These are phyloP conservation scores for Agrochola macilenta DNA, from an alignment of 2,888 invertebrate genomes.

Conservation along the genomic window DNA sequence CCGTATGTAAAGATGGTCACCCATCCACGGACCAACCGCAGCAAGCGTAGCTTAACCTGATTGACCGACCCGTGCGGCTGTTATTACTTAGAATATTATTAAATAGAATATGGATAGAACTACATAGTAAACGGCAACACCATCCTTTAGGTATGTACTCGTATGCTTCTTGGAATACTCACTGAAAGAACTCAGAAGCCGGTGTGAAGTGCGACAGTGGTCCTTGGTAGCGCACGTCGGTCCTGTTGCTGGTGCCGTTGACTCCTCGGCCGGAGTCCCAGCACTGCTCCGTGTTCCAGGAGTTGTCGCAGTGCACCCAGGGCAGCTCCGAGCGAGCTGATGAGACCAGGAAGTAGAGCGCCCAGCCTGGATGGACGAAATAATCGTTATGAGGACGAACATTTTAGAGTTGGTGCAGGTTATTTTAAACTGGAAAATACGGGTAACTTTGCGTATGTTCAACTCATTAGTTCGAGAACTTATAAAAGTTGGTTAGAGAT, in stretches of 20 bases:
- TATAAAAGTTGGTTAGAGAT: neutral
- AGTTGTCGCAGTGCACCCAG: conserved; percentile 95
- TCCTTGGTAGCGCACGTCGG: conserved; percentile 87
- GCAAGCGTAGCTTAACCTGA: too few relatives aligned
- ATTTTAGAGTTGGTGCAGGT: neutral
- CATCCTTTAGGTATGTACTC: neutral
- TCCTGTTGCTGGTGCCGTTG: conserved; percentile 79
- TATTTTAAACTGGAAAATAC: neutral
- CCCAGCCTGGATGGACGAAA: conserved; percentile 90
- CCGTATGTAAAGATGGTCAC: too few relatives aligned
- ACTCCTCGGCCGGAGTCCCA: conserved; percentile 87
- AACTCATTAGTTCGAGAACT: neutral
- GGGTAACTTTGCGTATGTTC: neutral
- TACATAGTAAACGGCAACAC: neutral
- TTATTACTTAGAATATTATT: neutral
- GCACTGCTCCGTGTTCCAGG: conserved; percentile 95
- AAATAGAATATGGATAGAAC: neutral
- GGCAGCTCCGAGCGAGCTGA: conserved; percentile 93
- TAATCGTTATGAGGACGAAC: neutral
- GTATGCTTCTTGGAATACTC: conserved; percentile 27
- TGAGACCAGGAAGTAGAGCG: conserved; percentile 94
- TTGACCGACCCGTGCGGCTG: too few relatives aligned
- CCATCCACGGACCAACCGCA: too few relatives aligned
- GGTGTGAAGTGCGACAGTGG: conserved; percentile 92
- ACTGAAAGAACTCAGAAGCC: conserved; percentile 95